These are phyloP conservation scores for Phoebastria nigripes DNA, from an alignment of 2,797 vertebrate species.

Conservation along the genomic window DNA sequence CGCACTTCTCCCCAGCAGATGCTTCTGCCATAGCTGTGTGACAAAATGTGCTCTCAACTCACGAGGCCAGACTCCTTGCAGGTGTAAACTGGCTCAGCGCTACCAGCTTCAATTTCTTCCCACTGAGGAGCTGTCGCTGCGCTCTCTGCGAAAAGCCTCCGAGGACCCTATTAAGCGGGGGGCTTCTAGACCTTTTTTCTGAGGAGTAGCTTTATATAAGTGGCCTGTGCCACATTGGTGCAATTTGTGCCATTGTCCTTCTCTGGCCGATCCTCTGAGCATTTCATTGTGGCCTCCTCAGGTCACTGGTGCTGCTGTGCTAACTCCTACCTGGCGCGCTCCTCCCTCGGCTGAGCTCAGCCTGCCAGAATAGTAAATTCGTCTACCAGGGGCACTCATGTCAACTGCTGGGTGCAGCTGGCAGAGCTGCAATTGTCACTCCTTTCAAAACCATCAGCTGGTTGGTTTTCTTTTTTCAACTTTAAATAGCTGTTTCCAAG, in stretches of 20 bases:
- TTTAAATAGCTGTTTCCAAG: background rate
- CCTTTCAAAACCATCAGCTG: background rate
- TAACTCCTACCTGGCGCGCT: background rate
- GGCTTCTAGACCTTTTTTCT: background rate
- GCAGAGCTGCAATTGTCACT: background rate
- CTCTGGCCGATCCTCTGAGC: background rate
- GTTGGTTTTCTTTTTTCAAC: background rate
- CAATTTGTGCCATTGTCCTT: background rate
- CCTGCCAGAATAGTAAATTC: background rate
- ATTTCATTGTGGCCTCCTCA: background rate
- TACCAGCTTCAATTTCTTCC: background rate
- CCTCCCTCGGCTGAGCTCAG: background rate
- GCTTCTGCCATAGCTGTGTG: background rate
- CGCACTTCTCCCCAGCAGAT: background rate
- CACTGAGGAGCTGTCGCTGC: accelerated
- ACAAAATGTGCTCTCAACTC: background rate
- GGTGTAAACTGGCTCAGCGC: background rate
- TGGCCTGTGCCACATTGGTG: background rate
- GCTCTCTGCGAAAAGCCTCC: background rate
- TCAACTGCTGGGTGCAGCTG: background rate
- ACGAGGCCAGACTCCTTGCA: background rate
- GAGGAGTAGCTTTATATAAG: background rate
- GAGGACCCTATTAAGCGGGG: background rate
- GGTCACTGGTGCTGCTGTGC: background rate
- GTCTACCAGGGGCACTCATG: background rate